Base-by-base conservation (phyloP, 2,797 vertebrate genomes). In the Crypturellus tataupa region DNA sequence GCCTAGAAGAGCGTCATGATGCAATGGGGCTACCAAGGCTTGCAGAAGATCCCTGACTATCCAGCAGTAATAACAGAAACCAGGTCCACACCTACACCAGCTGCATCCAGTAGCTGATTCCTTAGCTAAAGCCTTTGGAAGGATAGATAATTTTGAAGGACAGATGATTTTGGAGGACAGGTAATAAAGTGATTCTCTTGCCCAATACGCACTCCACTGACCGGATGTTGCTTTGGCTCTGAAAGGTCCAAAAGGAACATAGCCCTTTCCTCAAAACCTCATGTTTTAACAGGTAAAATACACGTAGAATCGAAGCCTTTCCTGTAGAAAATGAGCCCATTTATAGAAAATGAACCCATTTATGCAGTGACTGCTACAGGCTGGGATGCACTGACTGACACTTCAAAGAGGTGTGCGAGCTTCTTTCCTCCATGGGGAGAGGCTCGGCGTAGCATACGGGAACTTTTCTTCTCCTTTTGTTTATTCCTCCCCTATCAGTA, bases 361-460 rank as follows among this genome's bases (percentile, higher is more conserved):
- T 4, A 6, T 6, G 10, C 4, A n/a, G 10, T 1, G 3, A 56
- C 53, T 56, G 53, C n/a, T 56, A 6, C 29, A n/a, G 53, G 18
- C 17, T n/a, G 53, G 53, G 53, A 56, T n/a, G 18, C 17, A 19
- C 29, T 56, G 29, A 56, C 53, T 56, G 53, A 56, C 29, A 56
- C 53, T 56, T 56, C 53, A 56, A 56, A 12, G 24, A 31, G 68
- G 21, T 24, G 37, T 4, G 71, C 19, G 25, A 80, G 31, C 12
- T 8, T 12, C 84, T 81, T 51, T 60, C 46, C n/a, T 62, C 0
- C 4, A 0, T 8, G 12, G 21, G 21, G 10, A 56, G 27, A 10
- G 7, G 0, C 7, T 4, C 10, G 24, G 37, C 75, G 58, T 2
- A 64, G 1, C 62, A 62, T 2, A 40, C 0, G 1, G 47, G 31